Evolutionary conservation across 2,113 vertebrate genomes (phyloP).

Genomic region (Centropus unirufus): DNA sequence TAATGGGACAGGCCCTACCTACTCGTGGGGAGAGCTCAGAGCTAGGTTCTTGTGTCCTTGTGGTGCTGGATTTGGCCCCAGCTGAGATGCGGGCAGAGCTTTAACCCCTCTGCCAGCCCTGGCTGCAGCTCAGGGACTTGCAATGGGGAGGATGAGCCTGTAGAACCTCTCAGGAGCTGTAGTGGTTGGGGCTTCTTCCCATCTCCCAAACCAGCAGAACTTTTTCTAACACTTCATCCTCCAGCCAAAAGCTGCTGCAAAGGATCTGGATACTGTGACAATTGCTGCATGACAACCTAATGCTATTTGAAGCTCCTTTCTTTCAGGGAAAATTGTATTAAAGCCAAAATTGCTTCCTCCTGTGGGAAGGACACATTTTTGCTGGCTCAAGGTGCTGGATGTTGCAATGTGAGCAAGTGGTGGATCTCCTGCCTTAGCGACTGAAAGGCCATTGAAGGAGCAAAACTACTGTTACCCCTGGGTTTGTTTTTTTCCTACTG

Average conservation of each 20-base stretch:
- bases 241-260: not conserved
- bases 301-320: not conserved
- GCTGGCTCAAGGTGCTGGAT: not conserved
- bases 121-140: not conserved
- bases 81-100: not conserved
- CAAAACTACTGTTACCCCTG: not conserved
- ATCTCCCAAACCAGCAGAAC: not conserved
- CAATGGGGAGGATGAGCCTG: not conserved
- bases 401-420: not conserved
- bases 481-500: not conserved
- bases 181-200: not conserved
- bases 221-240: not conserved
- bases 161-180: not conserved
- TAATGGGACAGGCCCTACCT: accelerated
- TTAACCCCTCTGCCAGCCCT: not conserved
- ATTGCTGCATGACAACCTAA: not conserved
- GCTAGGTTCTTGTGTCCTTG: not conserved
- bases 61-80: not conserved
- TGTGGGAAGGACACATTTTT: not conserved
- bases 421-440: not conserved
- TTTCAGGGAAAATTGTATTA: conserved; percentile 33
- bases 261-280: not conserved
- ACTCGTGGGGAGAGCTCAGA: not conserved
- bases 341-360: not conserved
- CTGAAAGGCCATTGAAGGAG: not conserved